Conservation (phyloP, 2,888 invertebrate species). For the Micoletzkya japonica region DNA sequence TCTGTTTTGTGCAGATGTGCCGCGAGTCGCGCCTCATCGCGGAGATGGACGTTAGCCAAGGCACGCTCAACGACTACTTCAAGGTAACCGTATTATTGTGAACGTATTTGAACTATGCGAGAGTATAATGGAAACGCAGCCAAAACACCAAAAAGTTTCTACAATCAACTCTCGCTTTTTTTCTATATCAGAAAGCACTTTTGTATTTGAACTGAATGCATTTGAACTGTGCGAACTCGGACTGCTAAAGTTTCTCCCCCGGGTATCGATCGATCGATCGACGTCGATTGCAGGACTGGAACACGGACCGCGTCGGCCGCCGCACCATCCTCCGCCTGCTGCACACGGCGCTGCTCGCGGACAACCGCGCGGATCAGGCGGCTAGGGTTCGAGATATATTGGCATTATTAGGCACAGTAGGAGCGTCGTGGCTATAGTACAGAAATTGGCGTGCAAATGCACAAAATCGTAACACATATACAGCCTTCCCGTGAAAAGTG, state of each 20-base stretch:
- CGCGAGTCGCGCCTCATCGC: slow-evolving; percentile 37
- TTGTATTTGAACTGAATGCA: neutral
- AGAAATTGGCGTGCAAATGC: no score
- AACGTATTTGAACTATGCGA: neutral
- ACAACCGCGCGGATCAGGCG: slow-evolving; percentile 71
- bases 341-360: slow-evolving; percentile 64
- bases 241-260: no score
- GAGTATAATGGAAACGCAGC: no score
- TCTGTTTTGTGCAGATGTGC: slow-evolving; percentile 31
- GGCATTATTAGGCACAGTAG: neutral
- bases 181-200: no score
- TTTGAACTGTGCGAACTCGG: neutral
- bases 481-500: no score
- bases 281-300: slow-evolving; percentile 36
- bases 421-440: neutral
- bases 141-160: no score
- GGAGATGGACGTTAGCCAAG: slow-evolving; percentile 34
- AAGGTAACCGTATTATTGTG: neutral
- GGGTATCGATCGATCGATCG: no score
- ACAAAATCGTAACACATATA: no score
- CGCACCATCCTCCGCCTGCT: slow-evolving; percentile 50
- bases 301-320: slow-evolving; percentile 41
- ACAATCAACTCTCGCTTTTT: no score
- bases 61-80: slow-evolving; percentile 33
- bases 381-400: slow-evolving; percentile 44